These are phyloP conservation scores for Cynoglossus semilaevis DNA, from an alignment of 2,113 vertebrate species.

Conservation along the genomic window DNA sequence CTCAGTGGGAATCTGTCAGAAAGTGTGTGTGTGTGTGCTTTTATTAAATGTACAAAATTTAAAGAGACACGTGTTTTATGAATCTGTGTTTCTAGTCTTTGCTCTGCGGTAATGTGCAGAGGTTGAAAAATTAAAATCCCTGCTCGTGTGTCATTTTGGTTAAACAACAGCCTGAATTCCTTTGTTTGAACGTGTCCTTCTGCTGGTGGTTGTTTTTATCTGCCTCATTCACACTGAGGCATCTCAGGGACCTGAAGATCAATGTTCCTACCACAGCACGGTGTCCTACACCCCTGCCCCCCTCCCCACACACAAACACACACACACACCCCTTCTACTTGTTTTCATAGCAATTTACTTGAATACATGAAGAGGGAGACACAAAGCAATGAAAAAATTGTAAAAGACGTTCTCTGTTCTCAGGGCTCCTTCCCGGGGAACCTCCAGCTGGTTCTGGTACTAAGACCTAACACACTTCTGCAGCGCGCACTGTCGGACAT, in stretches of 20 bases:
- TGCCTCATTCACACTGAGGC: conserved; percentile 14
- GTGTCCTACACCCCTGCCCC: conserved; percentile 17
- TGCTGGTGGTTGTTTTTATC: neutral
- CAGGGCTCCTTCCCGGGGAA: conserved; percentile 96
- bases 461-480: conserved; percentile 88
- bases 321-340: neutral
- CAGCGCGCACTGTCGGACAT: conserved; percentile 90
- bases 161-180: conserved; percentile 10
- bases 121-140: neutral
- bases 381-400: conserved; percentile 12
- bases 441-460: conserved; percentile 91
- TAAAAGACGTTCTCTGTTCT: conserved; percentile 8
- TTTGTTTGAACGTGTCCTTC: neutral
- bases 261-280: conserved; percentile 31
- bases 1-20: no score
- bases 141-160: neutral
- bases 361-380: conserved; percentile 3
- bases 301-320: neutral
- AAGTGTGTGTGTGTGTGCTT: no score
- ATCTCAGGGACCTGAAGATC: conserved; percentile 31
- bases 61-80: no score
- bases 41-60: no score
- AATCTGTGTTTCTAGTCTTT: neutral
- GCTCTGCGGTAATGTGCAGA: neutral
- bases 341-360: neutral